Evolutionary conservation across 2,888 invertebrate species (phyloP).

Genomic region (Apodemia hepburni): DNA sequence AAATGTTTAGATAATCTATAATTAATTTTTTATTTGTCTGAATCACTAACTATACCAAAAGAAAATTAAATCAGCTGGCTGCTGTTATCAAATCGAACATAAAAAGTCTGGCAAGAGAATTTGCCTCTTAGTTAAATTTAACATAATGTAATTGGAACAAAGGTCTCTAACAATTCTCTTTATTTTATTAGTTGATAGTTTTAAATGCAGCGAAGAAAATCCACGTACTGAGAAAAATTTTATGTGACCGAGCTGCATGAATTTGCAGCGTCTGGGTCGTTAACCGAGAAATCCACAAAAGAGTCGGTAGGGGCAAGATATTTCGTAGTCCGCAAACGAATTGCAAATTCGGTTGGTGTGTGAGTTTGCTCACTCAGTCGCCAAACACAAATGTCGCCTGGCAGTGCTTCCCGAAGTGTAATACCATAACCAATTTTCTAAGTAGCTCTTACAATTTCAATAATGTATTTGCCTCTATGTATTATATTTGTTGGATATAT

Average conservation of each 20-base stretch:
- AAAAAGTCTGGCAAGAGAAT: not conserved
- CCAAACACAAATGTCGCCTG: constrained; percentile 47
- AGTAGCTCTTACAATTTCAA: constrained; percentile 6
- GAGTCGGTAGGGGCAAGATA: constrained; percentile 53
- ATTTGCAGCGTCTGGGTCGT: constrained; percentile 64
- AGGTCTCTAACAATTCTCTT: constrained; percentile 1
- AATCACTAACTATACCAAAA: too few species aligned
- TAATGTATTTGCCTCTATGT: not conserved
- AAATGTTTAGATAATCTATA: too few species aligned
- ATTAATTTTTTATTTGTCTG: too few species aligned
- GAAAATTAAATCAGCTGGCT: too few species aligned
- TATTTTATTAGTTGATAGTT: constrained; percentile 18
- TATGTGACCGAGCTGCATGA: constrained; percentile 55
- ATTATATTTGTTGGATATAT: not conserved
- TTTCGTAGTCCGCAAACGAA: constrained; percentile 43
- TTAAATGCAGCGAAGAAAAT: constrained; percentile 18
- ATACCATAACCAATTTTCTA: constrained; percentile 10
- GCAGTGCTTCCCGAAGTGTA: constrained; percentile 41
- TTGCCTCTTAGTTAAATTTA: constrained; percentile 5
- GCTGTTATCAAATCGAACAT: not conserved
- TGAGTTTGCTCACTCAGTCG: constrained; percentile 42
- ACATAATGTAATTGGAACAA: not conserved
- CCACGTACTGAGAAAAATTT: constrained; percentile 23
- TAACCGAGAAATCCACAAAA: constrained; percentile 67
- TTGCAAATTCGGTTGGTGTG: constrained; percentile 39